Percentiles rank a stretch among this genome's conserved stretches.
Conservation (phyloP, 2,113 vertebrate species). For the Sminthopsis crassicaudata region DNA sequence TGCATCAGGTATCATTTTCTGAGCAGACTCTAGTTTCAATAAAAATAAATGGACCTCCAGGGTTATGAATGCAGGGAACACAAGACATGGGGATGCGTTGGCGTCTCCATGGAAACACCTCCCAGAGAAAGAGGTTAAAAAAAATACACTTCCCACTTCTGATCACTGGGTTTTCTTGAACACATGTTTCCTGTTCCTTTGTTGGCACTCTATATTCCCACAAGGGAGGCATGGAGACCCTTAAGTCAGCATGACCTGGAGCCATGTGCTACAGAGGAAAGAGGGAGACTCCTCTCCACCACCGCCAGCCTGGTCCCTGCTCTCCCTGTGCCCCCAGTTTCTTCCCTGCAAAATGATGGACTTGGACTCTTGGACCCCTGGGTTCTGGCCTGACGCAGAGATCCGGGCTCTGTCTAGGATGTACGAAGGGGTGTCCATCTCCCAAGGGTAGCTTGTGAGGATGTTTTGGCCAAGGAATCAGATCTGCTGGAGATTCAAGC, state of each 20-base stretch:
- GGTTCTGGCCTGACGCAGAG: background rate
- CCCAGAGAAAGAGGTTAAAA: background rate
- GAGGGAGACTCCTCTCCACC: background rate
- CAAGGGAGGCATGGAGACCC: background rate
- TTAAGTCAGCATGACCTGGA: background rate
- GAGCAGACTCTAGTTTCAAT: background rate
- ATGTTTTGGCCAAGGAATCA: too few species aligned
- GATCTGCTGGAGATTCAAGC: too few species aligned
- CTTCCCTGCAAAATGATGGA: background rate
- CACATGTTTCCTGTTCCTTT: background rate
- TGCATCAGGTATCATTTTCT: background rate
- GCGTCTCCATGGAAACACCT: conserved; percentile 64
- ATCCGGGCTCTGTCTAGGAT: background rate
- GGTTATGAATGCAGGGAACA: conserved; percentile 10
- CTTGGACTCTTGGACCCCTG: background rate
- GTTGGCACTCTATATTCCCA: background rate
- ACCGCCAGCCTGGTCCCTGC: background rate
- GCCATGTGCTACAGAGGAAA: background rate
- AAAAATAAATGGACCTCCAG: background rate
- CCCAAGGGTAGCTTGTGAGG: background rate
- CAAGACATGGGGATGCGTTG: background rate
- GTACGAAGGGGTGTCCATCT: background rate
- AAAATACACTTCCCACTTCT: conserved; percentile 3
- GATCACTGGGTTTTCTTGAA: background rate
- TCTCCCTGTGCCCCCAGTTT: background rate